Percentiles rank a stretch among this genome's conserved stretches.
These are phyloP conservation scores for Elephas maximus DNA, from an alignment of 2,113 vertebrate species.

Conservation along the genomic window DNA sequence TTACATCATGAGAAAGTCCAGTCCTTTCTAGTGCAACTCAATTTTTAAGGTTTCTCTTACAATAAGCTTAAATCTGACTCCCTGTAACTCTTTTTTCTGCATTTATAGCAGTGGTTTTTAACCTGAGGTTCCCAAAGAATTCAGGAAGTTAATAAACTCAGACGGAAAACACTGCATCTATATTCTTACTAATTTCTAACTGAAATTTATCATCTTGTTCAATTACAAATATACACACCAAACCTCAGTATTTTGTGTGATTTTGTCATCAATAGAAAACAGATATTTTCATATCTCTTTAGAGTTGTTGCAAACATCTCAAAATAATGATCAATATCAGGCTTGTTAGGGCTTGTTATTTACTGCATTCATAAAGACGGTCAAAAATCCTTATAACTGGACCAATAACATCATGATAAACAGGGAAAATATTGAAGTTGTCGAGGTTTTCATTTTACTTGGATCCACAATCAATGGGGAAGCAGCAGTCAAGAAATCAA, in stretches of 20 bases:
- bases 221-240: not conserved
- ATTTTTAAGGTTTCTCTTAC: not conserved
- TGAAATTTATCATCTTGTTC: not conserved
- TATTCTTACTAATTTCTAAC: slow-evolving; percentile 54
- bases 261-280: not conserved
- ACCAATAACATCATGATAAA: not conserved
- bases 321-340: not conserved
- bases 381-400: not conserved
- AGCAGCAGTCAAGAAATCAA: not conserved
- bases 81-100: not conserved
- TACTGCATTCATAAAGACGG: not conserved
- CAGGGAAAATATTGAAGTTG: not conserved
- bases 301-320: not conserved
- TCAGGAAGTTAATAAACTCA: not conserved
- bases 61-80: slow-evolving; percentile 46
- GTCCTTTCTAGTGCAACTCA: not conserved
- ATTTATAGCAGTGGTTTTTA: not conserved
- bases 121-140: not conserved
- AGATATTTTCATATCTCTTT: not conserved
- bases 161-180: not conserved
- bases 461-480: not conserved
- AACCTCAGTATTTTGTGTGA: not conserved
- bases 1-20: not conserved
- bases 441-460: not conserved
- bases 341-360: not conserved